These are phyloP conservation scores for Phlogophora meticulosa DNA, from an alignment of 2,888 invertebrate genomes.

Conservation along the genomic window DNA sequence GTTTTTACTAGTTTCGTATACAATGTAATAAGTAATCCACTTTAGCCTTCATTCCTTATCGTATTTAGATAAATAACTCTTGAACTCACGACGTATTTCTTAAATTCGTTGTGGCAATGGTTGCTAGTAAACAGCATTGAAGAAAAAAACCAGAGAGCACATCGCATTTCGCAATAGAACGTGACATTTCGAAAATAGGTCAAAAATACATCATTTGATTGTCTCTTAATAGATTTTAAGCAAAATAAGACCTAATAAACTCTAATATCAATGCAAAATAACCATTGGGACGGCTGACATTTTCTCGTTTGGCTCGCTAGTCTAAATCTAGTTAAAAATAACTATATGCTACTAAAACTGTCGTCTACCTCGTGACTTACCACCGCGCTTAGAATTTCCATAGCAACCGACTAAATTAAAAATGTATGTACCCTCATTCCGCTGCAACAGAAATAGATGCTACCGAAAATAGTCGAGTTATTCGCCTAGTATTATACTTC, in stretches of 20 bases:
- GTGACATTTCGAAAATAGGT: constrained; percentile 60
- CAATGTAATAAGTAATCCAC: constrained; percentile 3
- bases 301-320: constrained; percentile 68
- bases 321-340: constrained; percentile 70
- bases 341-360: constrained; percentile 56
- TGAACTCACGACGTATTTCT: constrained; percentile 10
- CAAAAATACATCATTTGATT: constrained; percentile 42
- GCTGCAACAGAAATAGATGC: constrained; percentile 16
- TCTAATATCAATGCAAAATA: constrained; percentile 65
- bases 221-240: constrained; percentile 49
- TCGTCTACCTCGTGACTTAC: constrained; percentile 66
- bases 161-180: constrained; percentile 20
- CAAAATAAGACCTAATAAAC: constrained; percentile 58
- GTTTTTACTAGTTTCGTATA: not conserved
- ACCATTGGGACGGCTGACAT: constrained; percentile 63
- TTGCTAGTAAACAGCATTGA: constrained; percentile 17
- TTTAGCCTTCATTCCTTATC: constrained; percentile 11
- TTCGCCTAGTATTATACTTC: constrained; percentile 31
- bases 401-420: constrained; percentile 52
- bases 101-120: constrained; percentile 18
- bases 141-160: constrained; percentile 16
- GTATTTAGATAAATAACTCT: constrained; percentile 33
- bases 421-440: constrained; percentile 5
- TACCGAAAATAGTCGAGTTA: constrained; percentile 31
- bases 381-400: constrained; percentile 67